Percentiles rank a stretch among this genome's conserved stretches.
Evolutionary conservation across 2,113 vertebrate genomes (phyloP).

Genomic region (Paracanthobrama guichenoti): DNA sequence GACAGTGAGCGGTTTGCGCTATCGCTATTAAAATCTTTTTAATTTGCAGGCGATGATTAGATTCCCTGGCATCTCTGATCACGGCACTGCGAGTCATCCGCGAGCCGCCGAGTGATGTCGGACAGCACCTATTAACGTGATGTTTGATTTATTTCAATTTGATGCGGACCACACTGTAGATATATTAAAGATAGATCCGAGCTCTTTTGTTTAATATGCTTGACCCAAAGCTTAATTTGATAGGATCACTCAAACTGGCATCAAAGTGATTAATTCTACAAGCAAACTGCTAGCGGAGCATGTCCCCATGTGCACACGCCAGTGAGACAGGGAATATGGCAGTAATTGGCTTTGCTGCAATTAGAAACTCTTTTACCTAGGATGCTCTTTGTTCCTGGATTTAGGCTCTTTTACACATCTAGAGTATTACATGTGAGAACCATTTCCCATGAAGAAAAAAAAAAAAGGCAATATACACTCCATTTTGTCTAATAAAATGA

Average conservation of each 20-base stretch:
- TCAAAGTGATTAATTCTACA: slow-evolving; percentile 91
- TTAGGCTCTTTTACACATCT: slow-evolving; percentile 30
- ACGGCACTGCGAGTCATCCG: slow-evolving; percentile 39
- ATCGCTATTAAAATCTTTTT: slow-evolving; percentile 62
- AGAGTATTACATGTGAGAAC: neutral
- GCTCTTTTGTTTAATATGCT: slow-evolving; percentile 86
- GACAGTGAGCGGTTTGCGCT: slow-evolving; percentile 41
- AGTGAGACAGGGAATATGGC: slow-evolving; percentile 79
- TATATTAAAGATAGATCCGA: slow-evolving; percentile 84
- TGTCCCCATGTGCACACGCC: slow-evolving; percentile 82
- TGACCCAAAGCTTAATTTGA: slow-evolving; percentile 88
- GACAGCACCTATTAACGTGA: slow-evolving; percentile 85
- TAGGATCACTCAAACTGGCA: slow-evolving; percentile 86
- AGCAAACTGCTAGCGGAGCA: slow-evolving; percentile 85
- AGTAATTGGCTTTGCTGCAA: slow-evolving; percentile 84
- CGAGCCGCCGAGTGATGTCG: slow-evolving; percentile 69
- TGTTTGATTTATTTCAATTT: slow-evolving; percentile 90
- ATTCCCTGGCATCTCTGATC: slow-evolving; percentile 49
- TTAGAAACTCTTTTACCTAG: slow-evolving; percentile 77
- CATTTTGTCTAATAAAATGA: slow-evolving; percentile 33
- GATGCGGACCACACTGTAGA: slow-evolving; percentile 85
- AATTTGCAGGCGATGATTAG: slow-evolving; percentile 57
- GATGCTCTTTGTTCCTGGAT: slow-evolving; percentile 51
- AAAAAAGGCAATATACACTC: slow-evolving; percentile 5
- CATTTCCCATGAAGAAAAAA: neutral